Evolutionary conservation across 2,797 vertebrate genomes (phyloP).

Genomic region (Poeciliopsis turneri): DNA sequence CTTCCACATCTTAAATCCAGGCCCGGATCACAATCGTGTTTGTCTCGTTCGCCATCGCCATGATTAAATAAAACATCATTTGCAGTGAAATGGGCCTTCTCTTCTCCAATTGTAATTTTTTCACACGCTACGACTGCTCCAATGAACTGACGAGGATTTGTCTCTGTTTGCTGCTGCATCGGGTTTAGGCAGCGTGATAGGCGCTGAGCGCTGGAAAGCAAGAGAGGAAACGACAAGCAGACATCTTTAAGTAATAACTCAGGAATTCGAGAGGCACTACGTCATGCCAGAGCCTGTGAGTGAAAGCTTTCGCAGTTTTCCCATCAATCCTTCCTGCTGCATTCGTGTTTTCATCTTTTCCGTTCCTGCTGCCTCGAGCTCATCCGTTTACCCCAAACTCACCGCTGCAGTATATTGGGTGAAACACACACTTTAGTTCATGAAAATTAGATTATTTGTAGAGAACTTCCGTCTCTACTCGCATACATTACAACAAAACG

Average conservation of each 20-base stretch:
- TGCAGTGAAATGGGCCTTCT: not conserved
- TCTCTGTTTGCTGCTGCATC: constrained; percentile 27
- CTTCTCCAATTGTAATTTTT: constrained; percentile 18
- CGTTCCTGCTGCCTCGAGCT: constrained; percentile 21
- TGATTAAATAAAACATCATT: constrained; percentile 16
- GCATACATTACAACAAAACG: too few species aligned
- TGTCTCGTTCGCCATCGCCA: not conserved
- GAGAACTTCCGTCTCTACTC: not conserved
- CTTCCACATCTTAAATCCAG: constrained; percentile 11
- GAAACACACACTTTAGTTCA: not conserved
- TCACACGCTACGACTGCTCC: constrained; percentile 18
- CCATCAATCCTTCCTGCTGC: constrained; percentile 51
- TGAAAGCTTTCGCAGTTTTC: constrained; percentile 62
- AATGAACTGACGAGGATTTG: constrained; percentile 59
- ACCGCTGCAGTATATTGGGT: not conserved
- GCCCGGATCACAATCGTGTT: constrained; percentile 7
- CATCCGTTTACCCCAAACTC: constrained; percentile 9
- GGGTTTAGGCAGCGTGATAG: constrained; percentile 38
- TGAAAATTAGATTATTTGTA: not conserved
- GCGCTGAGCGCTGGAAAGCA: constrained; percentile 46
- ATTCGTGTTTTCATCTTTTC: constrained; percentile 35
- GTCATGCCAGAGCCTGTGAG: constrained; percentile 63
- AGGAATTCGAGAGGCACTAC: constrained; percentile 71
- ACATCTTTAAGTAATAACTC: constrained; percentile 81
- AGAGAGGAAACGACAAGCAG: constrained; percentile 60